Percentiles rank a stretch among this genome's conserved stretches.
These are phyloP conservation scores for Archivesica marissinica DNA, from an alignment of 1,140 invertebrate genomes.

Conservation along the genomic window DNA sequence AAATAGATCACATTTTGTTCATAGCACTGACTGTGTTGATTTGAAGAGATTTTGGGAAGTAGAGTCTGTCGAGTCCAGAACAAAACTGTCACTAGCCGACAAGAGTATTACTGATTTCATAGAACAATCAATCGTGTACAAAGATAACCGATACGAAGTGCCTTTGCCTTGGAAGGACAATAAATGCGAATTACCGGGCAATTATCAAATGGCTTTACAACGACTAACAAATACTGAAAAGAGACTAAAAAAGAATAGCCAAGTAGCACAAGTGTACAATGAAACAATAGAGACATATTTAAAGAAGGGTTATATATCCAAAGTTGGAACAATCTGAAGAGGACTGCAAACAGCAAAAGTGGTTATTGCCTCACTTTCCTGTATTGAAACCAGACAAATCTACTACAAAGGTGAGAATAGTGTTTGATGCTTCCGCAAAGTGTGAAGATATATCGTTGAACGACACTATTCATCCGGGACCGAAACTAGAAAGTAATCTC, in stretches of 20 bases:
- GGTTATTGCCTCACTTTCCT: constrained; percentile 66
- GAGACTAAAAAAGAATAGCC: constrained; percentile 32
- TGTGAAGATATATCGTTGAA: constrained; percentile 53
- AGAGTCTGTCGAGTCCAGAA: background rate
- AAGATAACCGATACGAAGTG: constrained; percentile 55
- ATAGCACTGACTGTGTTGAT: background rate
- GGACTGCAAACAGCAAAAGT: constrained; percentile 5
- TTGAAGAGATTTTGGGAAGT: constrained; percentile 39
- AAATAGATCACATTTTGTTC: background rate
- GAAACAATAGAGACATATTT: constrained; percentile 55
- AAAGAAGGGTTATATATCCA: constrained; percentile 63
- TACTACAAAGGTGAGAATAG: constrained; percentile 65
- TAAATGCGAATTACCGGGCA: constrained; percentile 35
- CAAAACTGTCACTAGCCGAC: background rate
- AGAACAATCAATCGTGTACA: constrained; percentile 10
- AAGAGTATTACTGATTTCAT: background rate
- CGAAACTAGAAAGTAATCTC: constrained; percentile 80
- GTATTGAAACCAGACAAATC: constrained; percentile 39
- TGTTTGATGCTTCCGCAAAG: constrained; percentile 66
- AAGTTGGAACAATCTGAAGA: constrained; percentile 43
- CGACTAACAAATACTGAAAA: constrained; percentile 53
- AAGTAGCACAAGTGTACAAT: constrained; percentile 25
- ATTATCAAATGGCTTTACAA: constrained; percentile 56
- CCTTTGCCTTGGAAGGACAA: constrained; percentile 56
- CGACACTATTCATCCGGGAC: constrained; percentile 68